These are phyloP conservation scores for Peromyscus aztecus DNA, from an alignment of 2,797 vertebrate genomes.

Conservation along the genomic window DNA sequence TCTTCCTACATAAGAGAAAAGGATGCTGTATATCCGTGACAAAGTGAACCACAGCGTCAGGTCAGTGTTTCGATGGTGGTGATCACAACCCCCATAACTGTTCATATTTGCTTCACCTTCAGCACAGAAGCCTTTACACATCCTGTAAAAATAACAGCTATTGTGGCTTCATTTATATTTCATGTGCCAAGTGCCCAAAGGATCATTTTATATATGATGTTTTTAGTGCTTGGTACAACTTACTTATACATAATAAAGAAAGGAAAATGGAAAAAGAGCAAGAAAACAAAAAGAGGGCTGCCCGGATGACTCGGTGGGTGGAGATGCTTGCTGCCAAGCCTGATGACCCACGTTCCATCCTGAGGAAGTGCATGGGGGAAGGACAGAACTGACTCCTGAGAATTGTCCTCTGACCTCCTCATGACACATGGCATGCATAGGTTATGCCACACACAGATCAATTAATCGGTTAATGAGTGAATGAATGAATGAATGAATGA, in stretches of 20 bases:
- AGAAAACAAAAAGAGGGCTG: not conserved
- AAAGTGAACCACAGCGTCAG: not conserved
- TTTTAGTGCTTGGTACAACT: not conserved
- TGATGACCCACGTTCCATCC: not conserved
- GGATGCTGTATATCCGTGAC: not conserved
- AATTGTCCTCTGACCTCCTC: not conserved
- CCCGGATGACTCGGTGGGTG: not conserved
- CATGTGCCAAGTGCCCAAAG: not conserved
- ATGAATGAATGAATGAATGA: not conserved
- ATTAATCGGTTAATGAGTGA: not conserved
- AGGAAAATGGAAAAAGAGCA: not conserved
- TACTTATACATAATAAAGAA: not conserved
- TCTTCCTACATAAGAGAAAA: not conserved
- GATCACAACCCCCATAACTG: not conserved
- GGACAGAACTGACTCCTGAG: not conserved
- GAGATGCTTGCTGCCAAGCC: not conserved
- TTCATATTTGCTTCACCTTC: slow-evolving; percentile 20
- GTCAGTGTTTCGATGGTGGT: not conserved
- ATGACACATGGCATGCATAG: not conserved
- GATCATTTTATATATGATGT: not conserved
- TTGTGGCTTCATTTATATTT: not conserved
- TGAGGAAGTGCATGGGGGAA: not conserved
- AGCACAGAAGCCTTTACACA: not conserved
- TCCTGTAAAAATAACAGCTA: not conserved
- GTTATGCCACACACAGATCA: not conserved